Base-by-base conservation (phyloP, 2,888 invertebrate species). In the Chrysina gloriosa region DNA sequence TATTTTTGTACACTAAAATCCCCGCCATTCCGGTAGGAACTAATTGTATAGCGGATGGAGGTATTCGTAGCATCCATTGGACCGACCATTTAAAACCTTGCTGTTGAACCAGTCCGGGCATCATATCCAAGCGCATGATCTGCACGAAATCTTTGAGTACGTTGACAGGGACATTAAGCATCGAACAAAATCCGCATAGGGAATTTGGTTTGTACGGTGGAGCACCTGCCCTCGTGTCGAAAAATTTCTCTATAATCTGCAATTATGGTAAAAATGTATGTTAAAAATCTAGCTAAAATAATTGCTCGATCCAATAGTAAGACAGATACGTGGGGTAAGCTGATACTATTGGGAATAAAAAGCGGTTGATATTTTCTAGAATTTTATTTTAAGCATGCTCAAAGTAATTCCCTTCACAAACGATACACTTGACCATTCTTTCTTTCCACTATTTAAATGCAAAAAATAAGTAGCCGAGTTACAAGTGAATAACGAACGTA, bases 71-170 rank as follows among this genome's bases (percentile, higher is more conserved):
- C 83, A 96, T 95, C 90, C 95, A 93, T 82, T 95, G 95, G 67
- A 96, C 91, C 48, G 90, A 88, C 97, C 97, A 98, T 77, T 93
- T 94, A 73, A 91, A 85, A 63, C 88, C 89, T 70, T 86, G 86
- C 67, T 88, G 87, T 69, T 88, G 89, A 1, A 86, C 85, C 7
- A 89, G 77, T 7, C 86, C 86, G 0, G 89, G 89, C 73, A 89
- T 86, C 77, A 89, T 76, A 74, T 89, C 89, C 47, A 89, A 75
- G 21, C 88, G 85, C 91, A 95, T 93, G 66, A 96, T 91, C 82
- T 96, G 93, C 74, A 97, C 91, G 79, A 96, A 94, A 83, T 97
- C 96, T 78, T 95, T 95, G 68, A 97, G 88, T 66, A 97, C 94
- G 73, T 92, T 92, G 23, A 89, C 88, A 2, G 96, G 95, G 56